These are phyloP conservation scores for Fregata magnificens DNA, from an alignment of 2,113 vertebrate species.

Conservation along the genomic window DNA sequence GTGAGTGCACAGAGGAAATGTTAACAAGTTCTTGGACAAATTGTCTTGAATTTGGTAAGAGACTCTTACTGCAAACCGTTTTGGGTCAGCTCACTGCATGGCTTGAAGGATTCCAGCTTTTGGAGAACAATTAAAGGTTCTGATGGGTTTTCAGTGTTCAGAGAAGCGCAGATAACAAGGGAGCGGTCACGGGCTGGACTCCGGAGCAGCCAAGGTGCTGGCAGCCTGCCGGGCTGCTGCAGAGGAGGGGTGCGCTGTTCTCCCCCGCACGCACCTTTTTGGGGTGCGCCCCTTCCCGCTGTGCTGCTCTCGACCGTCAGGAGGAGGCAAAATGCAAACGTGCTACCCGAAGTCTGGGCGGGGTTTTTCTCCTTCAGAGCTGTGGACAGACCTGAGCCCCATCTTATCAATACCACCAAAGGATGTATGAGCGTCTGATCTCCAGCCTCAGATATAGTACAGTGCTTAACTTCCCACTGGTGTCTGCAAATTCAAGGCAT, in stretches of 20 bases:
- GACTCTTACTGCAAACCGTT: neutral
- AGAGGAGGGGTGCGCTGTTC: too few species aligned
- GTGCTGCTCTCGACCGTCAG: fast-evolving
- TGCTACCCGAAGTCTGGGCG: neutral
- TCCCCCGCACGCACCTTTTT: fast-evolving
- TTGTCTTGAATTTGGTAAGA: slow-evolving; percentile 37
- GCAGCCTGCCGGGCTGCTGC: neutral
- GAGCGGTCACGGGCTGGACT: neutral
- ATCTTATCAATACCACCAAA: neutral
- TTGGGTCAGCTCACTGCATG: neutral
- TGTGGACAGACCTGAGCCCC: neutral
- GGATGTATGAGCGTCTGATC: fast-evolving
- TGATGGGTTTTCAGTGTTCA: neutral
- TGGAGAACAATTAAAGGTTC: slow-evolving; percentile 35
- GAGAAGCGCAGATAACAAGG: neutral
- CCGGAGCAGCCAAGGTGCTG: neutral
- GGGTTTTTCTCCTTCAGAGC: neutral
- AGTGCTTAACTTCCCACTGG: neutral
- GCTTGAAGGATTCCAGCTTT: slow-evolving; percentile 24
- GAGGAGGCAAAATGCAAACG: neutral
- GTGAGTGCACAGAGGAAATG: slow-evolving; percentile 48
- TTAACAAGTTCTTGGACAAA: slow-evolving; percentile 65
- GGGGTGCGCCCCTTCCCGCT: too few species aligned
- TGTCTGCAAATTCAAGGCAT: fast-evolving
- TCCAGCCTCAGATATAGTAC: neutral